Percentiles rank a stretch among this genome's conserved stretches.
These are phyloP conservation scores for Brotula barbata DNA, from an alignment of 2,797 vertebrate genomes.

Conservation along the genomic window DNA sequence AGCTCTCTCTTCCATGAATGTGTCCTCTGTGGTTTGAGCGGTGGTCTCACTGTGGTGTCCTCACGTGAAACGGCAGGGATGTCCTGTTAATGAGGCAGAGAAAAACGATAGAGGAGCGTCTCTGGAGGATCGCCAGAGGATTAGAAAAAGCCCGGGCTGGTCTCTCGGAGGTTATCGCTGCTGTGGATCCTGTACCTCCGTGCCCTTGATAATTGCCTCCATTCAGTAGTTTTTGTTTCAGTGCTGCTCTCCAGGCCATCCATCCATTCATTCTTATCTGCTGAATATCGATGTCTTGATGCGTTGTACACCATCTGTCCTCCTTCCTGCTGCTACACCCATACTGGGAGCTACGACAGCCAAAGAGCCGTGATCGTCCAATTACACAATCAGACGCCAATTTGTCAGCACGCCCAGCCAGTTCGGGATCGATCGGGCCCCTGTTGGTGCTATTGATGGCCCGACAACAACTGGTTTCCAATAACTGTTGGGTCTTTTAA, in stretches of 20 bases:
- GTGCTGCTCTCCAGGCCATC: neutral
- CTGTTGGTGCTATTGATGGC: neutral
- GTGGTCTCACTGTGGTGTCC: neutral
- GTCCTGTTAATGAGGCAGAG: neutral
- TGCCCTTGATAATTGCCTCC: slow-evolving; percentile 6
- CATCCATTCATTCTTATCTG: neutral
- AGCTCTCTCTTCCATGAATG: too few relatives aligned
- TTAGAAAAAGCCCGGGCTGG: slow-evolving; percentile 2
- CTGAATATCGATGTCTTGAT: neutral
- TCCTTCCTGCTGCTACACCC: slow-evolving; percentile 8
- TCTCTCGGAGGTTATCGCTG: slow-evolving; percentile 5
- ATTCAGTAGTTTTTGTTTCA: neutral
- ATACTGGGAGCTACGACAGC: neutral
- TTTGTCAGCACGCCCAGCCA: slow-evolving; percentile 11
- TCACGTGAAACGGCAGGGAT: neutral
- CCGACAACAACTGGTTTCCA: slow-evolving; percentile 6
- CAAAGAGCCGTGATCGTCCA: neutral
- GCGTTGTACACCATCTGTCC: neutral
- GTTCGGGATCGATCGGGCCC: slow-evolving; percentile 18
- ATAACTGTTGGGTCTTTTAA: neutral
- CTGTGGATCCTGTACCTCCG: neutral
- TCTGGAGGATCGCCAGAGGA: neutral
- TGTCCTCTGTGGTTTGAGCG: too few relatives aligned
- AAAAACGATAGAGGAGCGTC: neutral
- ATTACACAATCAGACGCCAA: slow-evolving; percentile 9